phyloP scores from a whole-genome alignment of 2,113 vertebrate genomes.

The Origma solitaria region DNA sequence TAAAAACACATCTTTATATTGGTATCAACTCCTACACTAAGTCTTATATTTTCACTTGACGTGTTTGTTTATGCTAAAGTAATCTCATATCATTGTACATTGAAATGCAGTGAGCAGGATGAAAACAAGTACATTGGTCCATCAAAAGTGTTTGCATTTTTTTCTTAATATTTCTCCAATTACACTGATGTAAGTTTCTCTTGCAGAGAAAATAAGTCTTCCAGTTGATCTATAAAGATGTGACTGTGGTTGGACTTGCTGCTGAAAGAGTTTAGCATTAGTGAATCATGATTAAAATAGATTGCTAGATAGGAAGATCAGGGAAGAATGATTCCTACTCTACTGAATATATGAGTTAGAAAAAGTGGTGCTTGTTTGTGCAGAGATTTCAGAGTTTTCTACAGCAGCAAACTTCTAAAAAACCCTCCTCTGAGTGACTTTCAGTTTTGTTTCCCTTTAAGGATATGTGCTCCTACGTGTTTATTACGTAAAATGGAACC shows the following conservation, averaged over 20 bases:
- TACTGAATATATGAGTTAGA: background rate
- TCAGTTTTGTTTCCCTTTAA: background rate
- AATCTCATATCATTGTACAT: background rate
- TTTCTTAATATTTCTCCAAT: background rate
- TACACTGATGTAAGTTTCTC: background rate
- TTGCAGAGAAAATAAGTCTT: background rate
- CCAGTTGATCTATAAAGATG: background rate
- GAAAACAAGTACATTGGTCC: background rate
- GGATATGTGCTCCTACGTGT: fast-evolving
- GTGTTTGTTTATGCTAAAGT: background rate
- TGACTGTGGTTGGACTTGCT: background rate
- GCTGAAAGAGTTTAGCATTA: background rate
- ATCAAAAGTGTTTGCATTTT: background rate
- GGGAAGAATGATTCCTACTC: background rate
- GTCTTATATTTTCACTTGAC: background rate
- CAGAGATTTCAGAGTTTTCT: background rate
- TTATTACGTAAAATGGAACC: background rate
- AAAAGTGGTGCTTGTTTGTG: background rate
- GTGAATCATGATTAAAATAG: background rate
- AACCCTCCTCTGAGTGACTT: background rate
- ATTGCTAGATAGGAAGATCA: background rate
- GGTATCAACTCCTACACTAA: background rate
- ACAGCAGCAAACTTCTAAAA: background rate
- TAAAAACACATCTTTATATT: background rate
- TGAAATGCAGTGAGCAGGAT: background rate